Conservation (phyloP, 2,113 vertebrate genomes). For the Athene noctua region DNA sequence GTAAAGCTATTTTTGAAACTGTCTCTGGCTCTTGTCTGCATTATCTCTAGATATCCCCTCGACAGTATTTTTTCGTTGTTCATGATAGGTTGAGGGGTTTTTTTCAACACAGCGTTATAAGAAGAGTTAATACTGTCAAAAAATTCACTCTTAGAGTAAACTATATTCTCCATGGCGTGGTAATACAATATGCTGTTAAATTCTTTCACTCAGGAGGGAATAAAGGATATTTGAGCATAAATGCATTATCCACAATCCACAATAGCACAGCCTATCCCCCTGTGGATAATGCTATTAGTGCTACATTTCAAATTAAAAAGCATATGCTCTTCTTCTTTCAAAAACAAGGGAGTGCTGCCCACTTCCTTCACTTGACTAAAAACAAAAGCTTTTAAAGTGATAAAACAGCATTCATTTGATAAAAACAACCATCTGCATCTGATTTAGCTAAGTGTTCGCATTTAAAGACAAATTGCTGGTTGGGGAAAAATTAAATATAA, state of each 20-base stretch:
- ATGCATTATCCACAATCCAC: conserved; percentile 72
- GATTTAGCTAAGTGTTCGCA: conserved; percentile 68
- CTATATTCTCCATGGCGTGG: conserved; percentile 50
- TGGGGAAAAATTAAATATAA: conserved; percentile 56
- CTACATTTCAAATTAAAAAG: conserved; percentile 79
- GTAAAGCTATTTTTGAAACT: conserved; percentile 4
- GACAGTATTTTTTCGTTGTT: not conserved
- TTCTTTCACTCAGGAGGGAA: conserved; percentile 67
- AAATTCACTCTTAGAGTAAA: conserved; percentile 61
- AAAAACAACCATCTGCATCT: conserved; percentile 75
- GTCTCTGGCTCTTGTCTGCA: not conserved
- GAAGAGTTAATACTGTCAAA: conserved; percentile 55
- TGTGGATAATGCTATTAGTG: conserved; percentile 75
- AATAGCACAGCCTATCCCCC: conserved; percentile 64
- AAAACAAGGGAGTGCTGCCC: conserved; percentile 59
- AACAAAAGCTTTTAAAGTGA: conserved; percentile 78
- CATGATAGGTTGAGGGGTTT: not conserved
- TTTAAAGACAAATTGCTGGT: conserved; percentile 55
- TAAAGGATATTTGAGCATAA: conserved; percentile 73
- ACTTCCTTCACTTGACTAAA: conserved; percentile 74
- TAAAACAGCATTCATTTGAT: conserved; percentile 71
- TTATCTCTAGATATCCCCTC: conserved; percentile 8
- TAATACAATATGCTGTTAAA: conserved; percentile 66
- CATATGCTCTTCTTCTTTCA: conserved; percentile 70
- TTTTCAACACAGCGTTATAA: not conserved